These are phyloP conservation scores for Drosophila melanica DNA, from an alignment of 1,140 invertebrate genomes.

Conservation along the genomic window DNA sequence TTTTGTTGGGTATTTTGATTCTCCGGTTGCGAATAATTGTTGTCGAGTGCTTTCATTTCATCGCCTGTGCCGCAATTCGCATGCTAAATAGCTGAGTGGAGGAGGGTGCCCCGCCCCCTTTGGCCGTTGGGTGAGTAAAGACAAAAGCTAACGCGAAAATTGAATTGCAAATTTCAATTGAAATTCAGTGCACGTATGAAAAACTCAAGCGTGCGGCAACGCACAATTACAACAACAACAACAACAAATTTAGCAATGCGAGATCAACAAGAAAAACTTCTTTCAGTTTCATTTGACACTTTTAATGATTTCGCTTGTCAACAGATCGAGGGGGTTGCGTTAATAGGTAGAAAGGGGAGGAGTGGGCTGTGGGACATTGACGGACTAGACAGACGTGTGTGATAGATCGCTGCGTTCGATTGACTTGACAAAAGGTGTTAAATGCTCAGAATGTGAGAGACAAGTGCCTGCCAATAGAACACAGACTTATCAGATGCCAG, in stretches of 20 bases:
- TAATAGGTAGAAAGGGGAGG: slow-evolving; percentile 1
- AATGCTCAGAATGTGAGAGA: slow-evolving; percentile 26
- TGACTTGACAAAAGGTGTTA: slow-evolving; percentile 64
- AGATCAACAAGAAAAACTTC: slow-evolving; percentile 44
- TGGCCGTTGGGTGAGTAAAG: slow-evolving; percentile 10
- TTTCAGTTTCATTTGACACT: slow-evolving; percentile 71
- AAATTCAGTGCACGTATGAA: slow-evolving; percentile 66
- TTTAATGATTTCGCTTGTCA: slow-evolving; percentile 78
- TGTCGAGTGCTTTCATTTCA: slow-evolving; percentile 37
- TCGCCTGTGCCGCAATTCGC: slow-evolving; percentile 42
- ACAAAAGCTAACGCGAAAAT: slow-evolving; percentile 53
- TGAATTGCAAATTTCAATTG: slow-evolving; percentile 76
- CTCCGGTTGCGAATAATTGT: slow-evolving; percentile 10
- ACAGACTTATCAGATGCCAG: slow-evolving; percentile 5
- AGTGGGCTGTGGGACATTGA: slow-evolving; percentile 5
- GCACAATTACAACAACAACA: slow-evolving; percentile 11
- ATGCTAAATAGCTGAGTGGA: slow-evolving; percentile 41
- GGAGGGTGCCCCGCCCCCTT: not conserved
- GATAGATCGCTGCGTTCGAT: slow-evolving; percentile 70
- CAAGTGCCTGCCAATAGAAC: slow-evolving; percentile 47
- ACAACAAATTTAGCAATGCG: not conserved
- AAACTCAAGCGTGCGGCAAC: slow-evolving; percentile 28
- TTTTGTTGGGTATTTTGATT: slow-evolving; percentile 26
- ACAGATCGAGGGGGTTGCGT: slow-evolving; percentile 3
- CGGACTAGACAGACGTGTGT: slow-evolving; percentile 51